Conservation (phyloP, 2,113 vertebrate species). For the Gorsachius goisagi region DNA sequence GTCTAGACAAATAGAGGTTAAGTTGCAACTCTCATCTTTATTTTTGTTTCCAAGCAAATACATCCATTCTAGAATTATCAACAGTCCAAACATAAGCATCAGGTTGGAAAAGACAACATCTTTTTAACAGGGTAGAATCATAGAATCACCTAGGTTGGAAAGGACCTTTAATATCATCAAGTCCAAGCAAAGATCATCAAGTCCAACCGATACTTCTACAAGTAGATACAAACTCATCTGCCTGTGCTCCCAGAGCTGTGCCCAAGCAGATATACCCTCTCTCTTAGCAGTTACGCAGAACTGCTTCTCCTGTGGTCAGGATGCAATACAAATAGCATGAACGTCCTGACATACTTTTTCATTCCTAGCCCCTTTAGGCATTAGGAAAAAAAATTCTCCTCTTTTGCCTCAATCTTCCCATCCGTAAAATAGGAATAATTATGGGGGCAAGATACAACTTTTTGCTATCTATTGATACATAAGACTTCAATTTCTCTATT, state of each 20-base stretch:
- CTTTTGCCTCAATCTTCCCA: neutral
- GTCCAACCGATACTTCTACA: neutral
- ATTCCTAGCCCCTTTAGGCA: neutral
- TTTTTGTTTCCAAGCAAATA: neutral
- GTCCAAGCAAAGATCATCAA: too few relatives aligned
- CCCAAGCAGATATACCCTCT: neutral
- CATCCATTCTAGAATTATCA: neutral
- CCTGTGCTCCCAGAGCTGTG: neutral
- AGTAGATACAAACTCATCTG: neutral
- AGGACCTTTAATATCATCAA: too few relatives aligned
- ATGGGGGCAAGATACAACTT: neutral
- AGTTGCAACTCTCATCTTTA: neutral
- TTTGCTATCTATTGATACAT: neutral
- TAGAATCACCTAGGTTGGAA: too few relatives aligned
- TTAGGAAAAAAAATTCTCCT: neutral
- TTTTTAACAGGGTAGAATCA: neutral
- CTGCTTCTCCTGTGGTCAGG: neutral
- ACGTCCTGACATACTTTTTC: neutral
- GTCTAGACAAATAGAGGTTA: neutral
- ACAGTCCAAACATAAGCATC: neutral
- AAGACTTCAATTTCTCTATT: neutral
- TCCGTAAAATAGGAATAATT: neutral
- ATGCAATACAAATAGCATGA: neutral
- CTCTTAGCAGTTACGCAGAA: neutral
- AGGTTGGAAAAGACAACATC: neutral